Evolutionary conservation across 2,797 vertebrate genomes (phyloP), one percentile per base, ranked within the genome.

Genomic region (Bryconaethiops microstoma): DNA sequence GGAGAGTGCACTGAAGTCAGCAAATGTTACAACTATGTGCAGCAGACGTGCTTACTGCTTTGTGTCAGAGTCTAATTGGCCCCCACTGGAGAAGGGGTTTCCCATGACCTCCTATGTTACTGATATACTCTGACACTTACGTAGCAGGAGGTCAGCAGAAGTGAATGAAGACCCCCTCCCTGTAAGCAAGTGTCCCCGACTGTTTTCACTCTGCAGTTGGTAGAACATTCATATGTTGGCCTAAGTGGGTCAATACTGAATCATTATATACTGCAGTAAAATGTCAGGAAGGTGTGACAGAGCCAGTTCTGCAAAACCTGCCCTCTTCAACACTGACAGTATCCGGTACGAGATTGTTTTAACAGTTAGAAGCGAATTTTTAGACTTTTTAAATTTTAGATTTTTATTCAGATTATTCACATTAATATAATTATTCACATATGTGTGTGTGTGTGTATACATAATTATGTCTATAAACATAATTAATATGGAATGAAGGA

Each of bases 21-120:
- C 23, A 63, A 9, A 62, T 21, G 65, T 19, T 59, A 54, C 21
- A 35, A 63, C 55, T 16, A 42, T 52, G 59, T 79, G 39, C 42
- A 21, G 39, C 52, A 80, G 69, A 73, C 52, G 55, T 69, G 17
- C 39, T 70, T 70, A 79, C 48, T 73, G 73, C 62, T 71, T 83
- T 82, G 80, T 87, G 86, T 84, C 86, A 88, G 65, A 76, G 78
- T 84, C 74, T 88, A 89, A 88, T 87, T 89, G 83, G 83, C 78
- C 73, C 77, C 81, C 76, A 12, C 7, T 64, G 63, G 81, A 65
- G 83, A 60, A 45, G 39, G 52, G 64, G 29, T 21, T 75, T 76
- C 74, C 65, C 39, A 57, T 86, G 85, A 85, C 80, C 81, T 81
- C 42, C 60, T 77, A 25, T 81, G 73, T 42, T 12, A 59, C 57